These are phyloP conservation scores for Scaptomyza caliginosa DNA, from an alignment of 2,888 invertebrate genomes.

Conservation along the genomic window DNA sequence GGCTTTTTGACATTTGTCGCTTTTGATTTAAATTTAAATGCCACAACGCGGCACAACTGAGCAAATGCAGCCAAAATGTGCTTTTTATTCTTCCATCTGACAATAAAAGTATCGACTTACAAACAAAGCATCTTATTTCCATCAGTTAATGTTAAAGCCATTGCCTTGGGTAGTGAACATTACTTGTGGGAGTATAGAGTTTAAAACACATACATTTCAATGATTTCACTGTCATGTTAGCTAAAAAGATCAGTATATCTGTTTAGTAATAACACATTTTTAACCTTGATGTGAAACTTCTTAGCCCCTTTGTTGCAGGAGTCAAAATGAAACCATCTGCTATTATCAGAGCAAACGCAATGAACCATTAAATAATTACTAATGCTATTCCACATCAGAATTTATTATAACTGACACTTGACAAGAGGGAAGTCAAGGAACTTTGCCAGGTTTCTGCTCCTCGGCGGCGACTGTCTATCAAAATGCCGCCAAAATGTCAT, in stretches of 20 bases:
- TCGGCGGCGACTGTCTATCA: slow-evolving; percentile 37
- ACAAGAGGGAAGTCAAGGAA: slow-evolving; percentile 7
- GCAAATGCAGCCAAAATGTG: slow-evolving; percentile 56
- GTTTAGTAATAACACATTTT: too few species aligned
- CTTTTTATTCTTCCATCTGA: slow-evolving; percentile 32
- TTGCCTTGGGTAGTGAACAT: background rate
- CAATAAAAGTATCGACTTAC: slow-evolving; percentile 56
- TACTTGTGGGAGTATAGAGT: background rate
- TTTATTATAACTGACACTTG: slow-evolving; percentile 49
- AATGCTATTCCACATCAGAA: slow-evolving; percentile 43
- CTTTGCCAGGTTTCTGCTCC: slow-evolving; percentile 7
- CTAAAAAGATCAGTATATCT: background rate
- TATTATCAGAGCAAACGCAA: slow-evolving; percentile 23
- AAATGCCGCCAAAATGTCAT: slow-evolving; percentile 70
- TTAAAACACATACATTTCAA: too few species aligned
- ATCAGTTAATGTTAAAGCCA: slow-evolving; percentile 22
- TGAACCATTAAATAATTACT: slow-evolving; percentile 65
- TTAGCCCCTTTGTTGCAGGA: background rate
- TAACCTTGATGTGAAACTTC: background rate
- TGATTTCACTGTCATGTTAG: too few species aligned
- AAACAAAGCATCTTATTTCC: background rate
- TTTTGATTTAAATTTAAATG: slow-evolving; percentile 51
- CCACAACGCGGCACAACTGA: slow-evolving; percentile 37
- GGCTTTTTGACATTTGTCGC: slow-evolving; percentile 57
- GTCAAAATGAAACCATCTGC: slow-evolving; percentile 13